Evolutionary conservation across 2,888 invertebrate genomes (phyloP).

Genomic region (Philopedon plagiatum): DNA sequence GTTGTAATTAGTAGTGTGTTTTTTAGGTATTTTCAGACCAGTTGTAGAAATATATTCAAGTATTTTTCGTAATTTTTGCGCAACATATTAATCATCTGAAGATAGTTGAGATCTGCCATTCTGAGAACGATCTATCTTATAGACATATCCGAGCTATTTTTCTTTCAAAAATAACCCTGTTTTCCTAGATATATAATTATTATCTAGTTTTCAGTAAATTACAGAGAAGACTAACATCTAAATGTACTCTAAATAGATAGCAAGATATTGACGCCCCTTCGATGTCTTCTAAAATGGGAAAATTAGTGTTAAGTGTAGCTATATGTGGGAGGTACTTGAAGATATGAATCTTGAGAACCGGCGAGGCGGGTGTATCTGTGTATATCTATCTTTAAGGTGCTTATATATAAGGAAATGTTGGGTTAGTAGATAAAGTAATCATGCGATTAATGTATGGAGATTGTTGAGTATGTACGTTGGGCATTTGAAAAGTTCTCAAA

Average conservation of each 20-base stretch:
- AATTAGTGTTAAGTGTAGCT: constrained; percentile 40
- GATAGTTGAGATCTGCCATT: too few species aligned
- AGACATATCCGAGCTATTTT: neutral
- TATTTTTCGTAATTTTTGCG: too few species aligned
- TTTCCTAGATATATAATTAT: constrained; percentile 23
- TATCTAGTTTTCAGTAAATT: constrained; percentile 27
- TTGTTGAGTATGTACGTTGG: constrained; percentile 11
- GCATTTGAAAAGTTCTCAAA: too few species aligned
- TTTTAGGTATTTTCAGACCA: too few species aligned
- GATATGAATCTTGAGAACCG: constrained; percentile 44
- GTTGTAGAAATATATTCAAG: too few species aligned
- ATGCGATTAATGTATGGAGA: constrained; percentile 32
- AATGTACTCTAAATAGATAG: constrained; percentile 41
- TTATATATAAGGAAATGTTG: constrained; percentile 41
- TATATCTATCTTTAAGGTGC: constrained; percentile 37
- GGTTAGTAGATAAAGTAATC: constrained; percentile 31
- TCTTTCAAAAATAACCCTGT: neutral
- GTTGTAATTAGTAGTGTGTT: too few species aligned
- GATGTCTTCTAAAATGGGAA: constrained; percentile 40
- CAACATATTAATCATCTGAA: too few species aligned
- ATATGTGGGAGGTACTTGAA: constrained; percentile 39
- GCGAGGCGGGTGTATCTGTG: constrained; percentile 26
- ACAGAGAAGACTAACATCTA: constrained; percentile 32
- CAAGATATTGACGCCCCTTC: constrained; percentile 41
- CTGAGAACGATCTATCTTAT: too few species aligned